These are phyloP conservation scores for Leucoma salicis DNA, from an alignment of 2,888 invertebrate genomes.

Conservation along the genomic window DNA sequence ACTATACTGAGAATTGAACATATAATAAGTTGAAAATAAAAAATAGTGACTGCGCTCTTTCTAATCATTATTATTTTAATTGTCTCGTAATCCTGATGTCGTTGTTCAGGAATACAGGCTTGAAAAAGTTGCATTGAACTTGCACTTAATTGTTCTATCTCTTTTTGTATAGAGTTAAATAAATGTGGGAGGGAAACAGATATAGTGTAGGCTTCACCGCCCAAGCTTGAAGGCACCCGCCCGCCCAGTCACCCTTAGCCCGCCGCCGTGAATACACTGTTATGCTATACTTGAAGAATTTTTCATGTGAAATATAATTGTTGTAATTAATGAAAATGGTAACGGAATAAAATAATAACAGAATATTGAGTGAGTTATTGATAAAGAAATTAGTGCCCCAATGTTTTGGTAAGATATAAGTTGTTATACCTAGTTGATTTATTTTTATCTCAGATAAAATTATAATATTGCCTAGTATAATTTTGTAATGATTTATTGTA, in stretches of 20 bases:
- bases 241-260: constrained; percentile 71
- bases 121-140: constrained; percentile 53
- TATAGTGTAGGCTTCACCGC: constrained; percentile 62
- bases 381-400: constrained; percentile 5
- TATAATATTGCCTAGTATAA: constrained; percentile 12
- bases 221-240: constrained; percentile 63
- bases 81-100: constrained; percentile 32
- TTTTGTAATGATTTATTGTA: too few species aligned
- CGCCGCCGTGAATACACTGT: constrained; percentile 56
- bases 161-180: constrained; percentile 34
- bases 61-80: constrained; percentile 32
- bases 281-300: constrained; percentile 20
- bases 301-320: constrained; percentile 23
- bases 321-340: not conserved
- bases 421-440: constrained; percentile 10
- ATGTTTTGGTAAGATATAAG: constrained; percentile 31
- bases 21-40: not conserved
- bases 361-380: constrained; percentile 6
- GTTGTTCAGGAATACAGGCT: constrained; percentile 29
- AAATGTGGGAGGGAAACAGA: constrained; percentile 55
- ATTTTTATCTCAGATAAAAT: constrained; percentile 9
- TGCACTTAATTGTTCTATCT: constrained; percentile 56
- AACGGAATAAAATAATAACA: not conserved
- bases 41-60: constrained; percentile 5
- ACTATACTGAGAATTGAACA: not conserved